phyloP scores from a whole-genome alignment of 2,888 invertebrate genomes.

The Eudemis profundana region DNA sequence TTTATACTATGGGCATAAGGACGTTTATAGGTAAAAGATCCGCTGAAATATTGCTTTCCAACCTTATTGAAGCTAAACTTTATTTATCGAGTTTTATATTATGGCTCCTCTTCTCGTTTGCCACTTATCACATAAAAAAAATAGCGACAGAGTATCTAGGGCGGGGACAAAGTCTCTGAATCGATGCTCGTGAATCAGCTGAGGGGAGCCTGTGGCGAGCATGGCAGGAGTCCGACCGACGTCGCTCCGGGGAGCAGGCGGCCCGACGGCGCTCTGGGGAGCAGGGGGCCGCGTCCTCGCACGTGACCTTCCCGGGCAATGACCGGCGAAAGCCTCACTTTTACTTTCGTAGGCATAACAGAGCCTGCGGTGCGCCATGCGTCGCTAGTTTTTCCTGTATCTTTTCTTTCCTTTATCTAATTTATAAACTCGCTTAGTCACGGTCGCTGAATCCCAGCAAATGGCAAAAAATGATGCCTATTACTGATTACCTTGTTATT shows the following conservation, averaged over 20 bases:
- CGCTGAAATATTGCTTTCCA: too few species aligned
- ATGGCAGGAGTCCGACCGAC: background rate
- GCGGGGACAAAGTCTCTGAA: background rate
- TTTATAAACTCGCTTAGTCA: background rate
- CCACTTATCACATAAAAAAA: too few species aligned
- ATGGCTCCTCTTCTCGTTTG: too few species aligned
- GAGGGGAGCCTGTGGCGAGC: background rate
- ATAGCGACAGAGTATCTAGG: too few species aligned
- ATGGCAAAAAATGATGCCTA: too few species aligned
- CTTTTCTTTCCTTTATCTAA: slow-evolving; percentile 4
- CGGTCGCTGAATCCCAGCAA: background rate
- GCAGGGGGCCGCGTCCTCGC: slow-evolving; percentile 47
- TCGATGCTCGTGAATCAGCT: background rate
- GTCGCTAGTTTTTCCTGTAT: slow-evolving; percentile 16
- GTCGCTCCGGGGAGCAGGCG: slow-evolving; percentile 28
- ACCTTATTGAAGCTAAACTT: too few species aligned
- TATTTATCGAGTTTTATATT: too few species aligned
- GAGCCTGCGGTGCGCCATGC: slow-evolving; percentile 23
- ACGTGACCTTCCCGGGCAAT: slow-evolving; percentile 56
- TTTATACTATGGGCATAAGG: too few species aligned
- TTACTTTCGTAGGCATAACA: slow-evolving; percentile 37
- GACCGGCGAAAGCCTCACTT: slow-evolving; percentile 54
- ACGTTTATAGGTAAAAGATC: too few species aligned
- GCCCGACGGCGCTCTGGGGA: slow-evolving; percentile 13
- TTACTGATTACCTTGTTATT: too few species aligned